Evolutionary conservation across 1,140 invertebrate species (phyloP), one percentile per base, ranked within the genome.

Genomic region (Magallana ariakensis): DNA sequence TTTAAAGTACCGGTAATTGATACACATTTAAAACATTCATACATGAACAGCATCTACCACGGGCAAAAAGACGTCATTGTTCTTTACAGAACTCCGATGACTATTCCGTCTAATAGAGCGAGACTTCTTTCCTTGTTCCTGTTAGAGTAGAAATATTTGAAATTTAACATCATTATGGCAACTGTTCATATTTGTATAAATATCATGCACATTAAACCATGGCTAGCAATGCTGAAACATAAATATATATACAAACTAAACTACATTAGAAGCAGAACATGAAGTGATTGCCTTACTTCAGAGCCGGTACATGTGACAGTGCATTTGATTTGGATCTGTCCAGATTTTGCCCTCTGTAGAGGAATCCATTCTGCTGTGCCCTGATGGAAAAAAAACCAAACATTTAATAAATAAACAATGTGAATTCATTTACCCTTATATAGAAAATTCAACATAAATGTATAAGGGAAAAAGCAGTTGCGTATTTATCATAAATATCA

Each of bases 271-370:
- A 46, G 1, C 33, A 46, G 33, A 46, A 46, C 33, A 46, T 46
- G 33, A 46, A 46, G 2, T 46, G 33, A 46, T 46, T 46, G 33
- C 54, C 66, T 15, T 62, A 85, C 26, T n/a, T 26, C 15, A 55
- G 16, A 87, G 62, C 22, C 22, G 85, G 91, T 90, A 5, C 87
- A 85, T 53, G 89, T 93, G 19, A 92, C 90, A 8, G 90, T 87
- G 70, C 92, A 93, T 75, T 90, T 90, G 11, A 93, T 87, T 83
- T 93, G 91, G n/a, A 93, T 46, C 60, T 90, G 89, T 11, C 92
- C 92, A 83, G 87, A 90, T 53, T 93, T 92, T 15, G 90, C 89
- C 75, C 89, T 90, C 54, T 91, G 85, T 81, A 93, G 82, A 16
- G 86, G 60, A 82, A 92, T 90, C 92, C 92, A 93, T 58, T 93